Evolutionary conservation across 2,888 invertebrate genomes (phyloP), one percentile per base, ranked within the genome.

Genomic region (Rhingia campestris): DNA sequence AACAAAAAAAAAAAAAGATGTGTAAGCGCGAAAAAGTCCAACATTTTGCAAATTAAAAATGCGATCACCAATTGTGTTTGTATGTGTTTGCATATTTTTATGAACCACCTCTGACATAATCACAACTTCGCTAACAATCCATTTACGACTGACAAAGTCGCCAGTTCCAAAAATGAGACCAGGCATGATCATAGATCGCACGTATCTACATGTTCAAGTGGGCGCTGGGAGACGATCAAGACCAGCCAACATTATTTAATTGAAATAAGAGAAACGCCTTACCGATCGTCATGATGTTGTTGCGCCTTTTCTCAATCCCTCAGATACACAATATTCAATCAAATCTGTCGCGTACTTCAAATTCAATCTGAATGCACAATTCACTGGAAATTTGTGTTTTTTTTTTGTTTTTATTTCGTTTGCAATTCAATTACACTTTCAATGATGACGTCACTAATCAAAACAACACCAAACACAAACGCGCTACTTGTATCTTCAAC

Each of bases 231-330:
- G 12, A 30, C 58, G 14, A 7, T 22, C 30, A 10, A 56, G 49
- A 10, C 43, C 41, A 22, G 5, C 37, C 22, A n/a, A 43, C 7
- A 63, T 53, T 22, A 33, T 39, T n/a, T 54, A 14, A 61, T 69
- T 14, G 4, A 49, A n/a, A 14, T 49, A 63, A 77, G 12, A 56
- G 35, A 67, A 43, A 61, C 53, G 69, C 47, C 81, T 81, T 75
- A 81, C 81, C 81, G 51, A 81, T 81, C 22, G 56, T 81, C 81
- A 81, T 81, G 58, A 45, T 81, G 81, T 53, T 56, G 69, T 43
- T 32, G 7, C 10, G 53, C 66, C 45, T 58, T 35, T 56, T 37
- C 30, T 69, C 69, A 69, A 63, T 69, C 58, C 63, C 69, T 63
- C 63, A 63, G 63, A 54, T 56, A 67, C n/a, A 58, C 53, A 12